A percentile compares a stretch with the other conserved stretches of the same genome.
Conservation (phyloP, 2,797 vertebrate genomes). For the Melopsittacus undulatus region DNA sequence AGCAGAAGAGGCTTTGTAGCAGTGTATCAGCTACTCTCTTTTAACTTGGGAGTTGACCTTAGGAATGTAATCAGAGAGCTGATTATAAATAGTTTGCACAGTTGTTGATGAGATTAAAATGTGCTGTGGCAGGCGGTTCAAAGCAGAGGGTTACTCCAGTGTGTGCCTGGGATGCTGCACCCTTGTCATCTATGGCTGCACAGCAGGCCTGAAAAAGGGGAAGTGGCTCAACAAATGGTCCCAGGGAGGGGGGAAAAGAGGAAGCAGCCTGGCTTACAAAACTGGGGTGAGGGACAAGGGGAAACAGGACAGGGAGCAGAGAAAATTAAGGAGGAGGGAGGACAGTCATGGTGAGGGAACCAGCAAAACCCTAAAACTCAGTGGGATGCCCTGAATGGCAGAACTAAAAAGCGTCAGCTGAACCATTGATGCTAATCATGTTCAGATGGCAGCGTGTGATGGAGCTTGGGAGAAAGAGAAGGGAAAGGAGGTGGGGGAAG, state of each 20-base stretch:
- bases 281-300: neutral
- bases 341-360: neutral
- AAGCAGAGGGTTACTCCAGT: neutral
- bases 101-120: slow-evolving; percentile 44
- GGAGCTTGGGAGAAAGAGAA: neutral
- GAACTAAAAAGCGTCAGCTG: neutral
- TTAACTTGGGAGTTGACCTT: slow-evolving; percentile 12
- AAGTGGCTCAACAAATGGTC: slow-evolving; percentile 20
- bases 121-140: neutral
- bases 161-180: neutral
- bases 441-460: neutral
- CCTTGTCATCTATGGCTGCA: neutral
- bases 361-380: neutral
- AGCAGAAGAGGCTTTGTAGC: neutral
- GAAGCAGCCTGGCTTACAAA: slow-evolving; percentile 24
- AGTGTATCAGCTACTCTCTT: neutral
- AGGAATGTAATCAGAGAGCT: slow-evolving; percentile 60
- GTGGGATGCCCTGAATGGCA: neutral
- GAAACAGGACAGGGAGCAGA: neutral
- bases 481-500: neutral
- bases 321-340: neutral
- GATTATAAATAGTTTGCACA: slow-evolving; percentile 59
- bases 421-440: neutral
- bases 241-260: neutral
- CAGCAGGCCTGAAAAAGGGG: slow-evolving; percentile 13